A percentile compares a stretch with the other conserved stretches of the same genome.
Conservation (phyloP, 2,113 vertebrate genomes). For the Tyrannus savana region DNA sequence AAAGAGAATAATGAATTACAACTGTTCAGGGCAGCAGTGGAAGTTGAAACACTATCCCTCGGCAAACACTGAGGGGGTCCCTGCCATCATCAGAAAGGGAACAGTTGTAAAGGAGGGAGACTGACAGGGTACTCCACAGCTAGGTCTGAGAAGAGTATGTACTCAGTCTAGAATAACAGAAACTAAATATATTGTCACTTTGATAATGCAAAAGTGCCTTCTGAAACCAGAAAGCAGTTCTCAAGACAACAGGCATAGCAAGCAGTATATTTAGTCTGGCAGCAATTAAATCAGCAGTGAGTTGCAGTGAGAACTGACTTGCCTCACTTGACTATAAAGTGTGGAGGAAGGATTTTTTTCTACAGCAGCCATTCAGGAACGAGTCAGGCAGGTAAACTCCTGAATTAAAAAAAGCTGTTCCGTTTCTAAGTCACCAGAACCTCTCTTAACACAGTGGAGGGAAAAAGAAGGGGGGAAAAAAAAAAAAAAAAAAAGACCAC, state of each 20-base stretch:
- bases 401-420: background rate
- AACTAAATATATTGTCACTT: background rate
- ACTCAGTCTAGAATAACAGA: background rate
- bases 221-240: background rate
- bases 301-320: background rate
- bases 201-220: background rate
- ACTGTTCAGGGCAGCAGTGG: background rate
- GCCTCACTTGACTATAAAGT: background rate
- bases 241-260: background rate
- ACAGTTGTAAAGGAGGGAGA: background rate
- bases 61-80: background rate
- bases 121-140: background rate
- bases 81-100: background rate
- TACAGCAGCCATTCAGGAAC: background rate
- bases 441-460: background rate
- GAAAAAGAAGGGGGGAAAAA: accelerated
- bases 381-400: background rate
- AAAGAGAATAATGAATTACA: conserved; percentile 25
- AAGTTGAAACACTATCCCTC: background rate
- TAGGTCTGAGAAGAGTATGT: background rate
- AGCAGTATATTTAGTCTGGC: background rate
- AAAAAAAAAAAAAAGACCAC: accelerated
- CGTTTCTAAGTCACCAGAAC: background rate
- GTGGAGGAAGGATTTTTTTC: background rate
- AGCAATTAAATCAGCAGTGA: background rate